Evolutionary conservation across 1,140 invertebrate genomes (phyloP).

Genomic region (Episyrphus balteatus): DNA sequence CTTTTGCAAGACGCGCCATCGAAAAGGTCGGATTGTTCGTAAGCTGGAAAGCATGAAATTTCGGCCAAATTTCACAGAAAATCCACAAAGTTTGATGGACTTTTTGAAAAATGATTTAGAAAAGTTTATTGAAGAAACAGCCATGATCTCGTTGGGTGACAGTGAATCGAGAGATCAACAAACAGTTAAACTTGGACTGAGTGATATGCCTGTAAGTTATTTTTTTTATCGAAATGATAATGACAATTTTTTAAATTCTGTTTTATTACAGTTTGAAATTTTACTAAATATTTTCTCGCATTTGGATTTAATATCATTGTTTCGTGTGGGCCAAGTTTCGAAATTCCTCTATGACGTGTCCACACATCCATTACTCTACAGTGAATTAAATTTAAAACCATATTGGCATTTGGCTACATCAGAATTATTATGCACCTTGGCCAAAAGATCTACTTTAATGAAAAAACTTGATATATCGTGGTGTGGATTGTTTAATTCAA

Average conservation of each 20-base stretch:
- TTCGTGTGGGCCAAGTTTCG: conserved; percentile 62
- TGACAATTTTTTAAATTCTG: background rate
- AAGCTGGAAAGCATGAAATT: conserved; percentile 30
- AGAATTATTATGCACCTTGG: conserved; percentile 25
- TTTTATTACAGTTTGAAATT: conserved; percentile 39
- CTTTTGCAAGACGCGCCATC: conserved; percentile 8
- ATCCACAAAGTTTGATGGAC: conserved; percentile 20
- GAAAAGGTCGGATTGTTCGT: conserved; percentile 21
- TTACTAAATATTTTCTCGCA: conserved; percentile 45
- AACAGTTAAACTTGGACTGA: conserved; percentile 3
- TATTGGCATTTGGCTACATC: conserved; percentile 55
- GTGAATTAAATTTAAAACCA: conserved; percentile 63
- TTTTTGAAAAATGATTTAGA: conserved; percentile 36
- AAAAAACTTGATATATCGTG: conserved; percentile 75
- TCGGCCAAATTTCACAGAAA: conserved; percentile 17
- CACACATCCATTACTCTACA: conserved; percentile 64
- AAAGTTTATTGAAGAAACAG: conserved; percentile 21
- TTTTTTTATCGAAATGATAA: background rate
- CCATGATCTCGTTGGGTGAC: background rate
- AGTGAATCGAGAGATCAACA: background rate
- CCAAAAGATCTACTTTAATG: conserved; percentile 51
- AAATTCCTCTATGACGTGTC: conserved; percentile 62
- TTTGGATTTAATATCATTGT: conserved; percentile 67
- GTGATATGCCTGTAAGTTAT: conserved; percentile 22
- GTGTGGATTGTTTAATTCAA: conserved; percentile 61